phyloP scores from a whole-genome alignment of 2,888 invertebrate species.

The Incurvaria masculella region DNA sequence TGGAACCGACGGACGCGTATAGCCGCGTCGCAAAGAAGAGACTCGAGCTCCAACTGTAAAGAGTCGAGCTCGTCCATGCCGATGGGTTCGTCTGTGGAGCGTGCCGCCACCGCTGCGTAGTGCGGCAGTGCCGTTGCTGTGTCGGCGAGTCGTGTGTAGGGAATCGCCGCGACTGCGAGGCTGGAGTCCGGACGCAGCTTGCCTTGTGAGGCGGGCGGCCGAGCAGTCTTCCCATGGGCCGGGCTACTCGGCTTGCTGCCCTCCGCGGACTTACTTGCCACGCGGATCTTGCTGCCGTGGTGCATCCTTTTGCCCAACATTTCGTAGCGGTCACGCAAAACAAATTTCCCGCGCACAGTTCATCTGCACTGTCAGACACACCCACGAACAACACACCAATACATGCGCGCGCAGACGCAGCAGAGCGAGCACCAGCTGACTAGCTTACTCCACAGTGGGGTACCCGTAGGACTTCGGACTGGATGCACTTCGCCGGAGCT shows the following conservation, averaged over 20 bases:
- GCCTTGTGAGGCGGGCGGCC: conserved; percentile 41
- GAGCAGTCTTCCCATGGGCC: conserved; percentile 46
- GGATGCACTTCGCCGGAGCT: too few relatives aligned
- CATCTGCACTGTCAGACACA: neutral
- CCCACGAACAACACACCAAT: neutral
- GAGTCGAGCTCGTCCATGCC: conserved; percentile 87
- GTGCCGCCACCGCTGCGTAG: conserved; percentile 61
- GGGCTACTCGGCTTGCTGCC: conserved; percentile 50
- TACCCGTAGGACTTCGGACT: too few relatives aligned
- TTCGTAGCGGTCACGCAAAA: conserved; percentile 12
- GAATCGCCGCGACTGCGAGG: conserved; percentile 36
- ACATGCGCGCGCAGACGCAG: neutral
- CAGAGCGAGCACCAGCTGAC: neutral
- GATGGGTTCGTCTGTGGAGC: conserved; percentile 71
- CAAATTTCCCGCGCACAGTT: neutral
- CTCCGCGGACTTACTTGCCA: conserved; percentile 50
- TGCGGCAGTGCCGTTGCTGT: conserved; percentile 65
- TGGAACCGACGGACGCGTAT: conserved; percentile 76
- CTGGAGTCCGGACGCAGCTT: conserved; percentile 45
- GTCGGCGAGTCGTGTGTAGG: conserved; percentile 67
- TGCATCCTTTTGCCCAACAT: conserved; percentile 54
- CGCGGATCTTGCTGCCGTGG: conserved; percentile 47
- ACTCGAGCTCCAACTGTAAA: conserved; percentile 84
- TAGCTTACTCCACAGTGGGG: too few relatives aligned
- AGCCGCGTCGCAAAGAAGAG: conserved; percentile 77